These are phyloP conservation scores for Sander vitreus DNA, from an alignment of 2,113 vertebrate species.

Conservation along the genomic window DNA sequence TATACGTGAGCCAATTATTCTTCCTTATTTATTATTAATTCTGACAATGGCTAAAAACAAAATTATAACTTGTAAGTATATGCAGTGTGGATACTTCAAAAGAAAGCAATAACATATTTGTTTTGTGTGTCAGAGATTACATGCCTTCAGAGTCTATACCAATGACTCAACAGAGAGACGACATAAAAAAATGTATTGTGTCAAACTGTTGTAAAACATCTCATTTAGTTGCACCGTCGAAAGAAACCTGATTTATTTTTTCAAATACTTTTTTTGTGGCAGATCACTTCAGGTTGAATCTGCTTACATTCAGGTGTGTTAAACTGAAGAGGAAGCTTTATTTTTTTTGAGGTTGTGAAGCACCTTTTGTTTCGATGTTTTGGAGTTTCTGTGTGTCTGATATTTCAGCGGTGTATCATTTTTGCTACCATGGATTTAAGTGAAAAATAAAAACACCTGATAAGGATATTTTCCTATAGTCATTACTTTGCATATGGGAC, in stretches of 20 bases:
- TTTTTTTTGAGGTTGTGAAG: conserved; percentile 71
- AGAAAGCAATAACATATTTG: conserved; percentile 83
- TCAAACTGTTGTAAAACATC: conserved; percentile 68
- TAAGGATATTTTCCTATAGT: background rate
- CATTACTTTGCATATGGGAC: background rate
- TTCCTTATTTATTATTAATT: conserved; percentile 88
- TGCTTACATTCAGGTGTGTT: conserved; percentile 73
- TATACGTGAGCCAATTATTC: conserved; percentile 88
- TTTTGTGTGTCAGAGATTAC: conserved; percentile 74
- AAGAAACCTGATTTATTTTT: conserved; percentile 70
- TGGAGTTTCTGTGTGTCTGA: conserved; percentile 60
- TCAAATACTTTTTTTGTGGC: conserved; percentile 44
- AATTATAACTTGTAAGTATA: conserved; percentile 81
- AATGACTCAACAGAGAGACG: conserved; percentile 79
- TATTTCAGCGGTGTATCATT: conserved; percentile 79
- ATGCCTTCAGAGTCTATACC: conserved; percentile 73
- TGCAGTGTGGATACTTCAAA: conserved; percentile 85
- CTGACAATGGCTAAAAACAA: conserved; percentile 74
- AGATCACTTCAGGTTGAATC: conserved; percentile 53
- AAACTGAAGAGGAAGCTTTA: conserved; percentile 80
- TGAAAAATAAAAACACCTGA: conserved; percentile 73
- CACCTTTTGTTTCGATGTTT: conserved; percentile 62
- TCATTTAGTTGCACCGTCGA: conserved; percentile 55
- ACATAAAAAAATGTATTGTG: conserved; percentile 63
- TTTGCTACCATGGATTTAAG: conserved; percentile 78